phyloP scores from a whole-genome alignment of 2,888 invertebrate genomes.

The Athalia cordata region DNA sequence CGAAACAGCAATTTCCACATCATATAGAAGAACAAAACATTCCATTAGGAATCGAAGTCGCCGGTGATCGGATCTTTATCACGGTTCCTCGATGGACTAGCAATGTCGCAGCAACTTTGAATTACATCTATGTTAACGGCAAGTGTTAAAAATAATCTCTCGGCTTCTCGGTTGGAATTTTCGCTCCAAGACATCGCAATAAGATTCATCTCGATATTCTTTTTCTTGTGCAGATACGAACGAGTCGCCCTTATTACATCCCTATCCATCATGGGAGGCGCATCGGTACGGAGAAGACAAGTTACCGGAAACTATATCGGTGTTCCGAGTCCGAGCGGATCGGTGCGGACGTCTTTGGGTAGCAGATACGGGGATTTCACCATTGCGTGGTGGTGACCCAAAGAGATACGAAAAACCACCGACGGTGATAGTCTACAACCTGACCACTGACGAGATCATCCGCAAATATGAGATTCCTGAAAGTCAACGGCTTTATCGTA shows the following conservation, averaged over 20 bases:
- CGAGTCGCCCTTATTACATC: conserved; percentile 82
- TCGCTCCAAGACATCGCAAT: background rate
- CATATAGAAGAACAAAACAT: conserved; percentile 79
- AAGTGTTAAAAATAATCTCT: conserved; percentile 53
- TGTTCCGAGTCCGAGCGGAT: conserved; percentile 84
- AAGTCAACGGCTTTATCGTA: conserved; percentile 61
- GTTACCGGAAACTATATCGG: conserved; percentile 82
- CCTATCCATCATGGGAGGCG: conserved; percentile 88
- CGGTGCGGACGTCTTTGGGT: conserved; percentile 87
- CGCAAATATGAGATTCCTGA: conserved; percentile 80
- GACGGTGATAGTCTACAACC: conserved; percentile 82
- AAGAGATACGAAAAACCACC: conserved; percentile 70
- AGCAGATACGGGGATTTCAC: conserved; percentile 83
- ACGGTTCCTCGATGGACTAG: conserved; percentile 85
- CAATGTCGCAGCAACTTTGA: conserved; percentile 85
- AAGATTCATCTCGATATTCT: background rate
- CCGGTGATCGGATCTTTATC: conserved; percentile 81
- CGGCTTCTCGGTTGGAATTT: background rate
- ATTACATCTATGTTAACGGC: conserved; percentile 84
- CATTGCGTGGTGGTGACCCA: conserved; percentile 75
- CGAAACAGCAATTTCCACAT: conserved; percentile 70
- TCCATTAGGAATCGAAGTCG: conserved; percentile 85
- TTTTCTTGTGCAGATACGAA: conserved; percentile 76
- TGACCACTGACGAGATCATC: conserved; percentile 82
- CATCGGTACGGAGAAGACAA: conserved; percentile 77